phyloP scores from a whole-genome alignment of 1,140 invertebrate species.

The Lycorma delicatula region DNA sequence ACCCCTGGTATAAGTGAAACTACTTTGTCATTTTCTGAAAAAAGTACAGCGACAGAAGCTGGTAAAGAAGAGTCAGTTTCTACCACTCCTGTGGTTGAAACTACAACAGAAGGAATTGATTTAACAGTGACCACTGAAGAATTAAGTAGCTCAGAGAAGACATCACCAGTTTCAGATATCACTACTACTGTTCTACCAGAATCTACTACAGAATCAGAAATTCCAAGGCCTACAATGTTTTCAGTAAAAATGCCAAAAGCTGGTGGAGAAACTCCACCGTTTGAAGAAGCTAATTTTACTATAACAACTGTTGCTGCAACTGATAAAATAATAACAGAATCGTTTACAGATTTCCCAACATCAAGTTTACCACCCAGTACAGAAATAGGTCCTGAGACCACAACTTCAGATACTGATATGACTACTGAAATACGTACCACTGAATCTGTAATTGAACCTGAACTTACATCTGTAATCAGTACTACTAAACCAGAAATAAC shows the following conservation, averaged over 20 bases:
- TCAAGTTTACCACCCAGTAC: too few species aligned
- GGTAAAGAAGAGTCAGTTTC: background rate
- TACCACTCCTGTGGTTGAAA: background rate
- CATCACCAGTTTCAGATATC: background rate
- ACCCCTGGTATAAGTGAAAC: background rate
- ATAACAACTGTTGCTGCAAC: background rate
- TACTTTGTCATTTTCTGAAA: background rate
- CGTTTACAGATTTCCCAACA: constrained; percentile 5
- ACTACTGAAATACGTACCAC: constrained; percentile 12
- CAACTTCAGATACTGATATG: constrained; percentile 4
- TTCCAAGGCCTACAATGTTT: constrained; percentile 5
- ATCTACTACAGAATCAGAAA: constrained; percentile 18
- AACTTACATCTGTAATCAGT: background rate
- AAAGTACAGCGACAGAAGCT: background rate
- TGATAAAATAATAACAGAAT: background rate
- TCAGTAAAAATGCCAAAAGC: constrained; percentile 6
- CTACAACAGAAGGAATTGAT: background rate
- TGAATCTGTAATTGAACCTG: background rate
- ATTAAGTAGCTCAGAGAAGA: constrained; percentile 6
- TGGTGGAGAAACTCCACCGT: constrained; percentile 6
- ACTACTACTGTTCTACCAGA: too few species aligned
- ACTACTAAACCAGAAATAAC: background rate
- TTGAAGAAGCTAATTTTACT: background rate
- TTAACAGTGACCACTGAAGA: background rate
- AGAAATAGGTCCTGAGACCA: background rate